Evolutionary conservation across 2,888 invertebrate species (phyloP), one percentile per base, ranked within the genome.

Genomic region (Drosophila flavopinicola): DNA sequence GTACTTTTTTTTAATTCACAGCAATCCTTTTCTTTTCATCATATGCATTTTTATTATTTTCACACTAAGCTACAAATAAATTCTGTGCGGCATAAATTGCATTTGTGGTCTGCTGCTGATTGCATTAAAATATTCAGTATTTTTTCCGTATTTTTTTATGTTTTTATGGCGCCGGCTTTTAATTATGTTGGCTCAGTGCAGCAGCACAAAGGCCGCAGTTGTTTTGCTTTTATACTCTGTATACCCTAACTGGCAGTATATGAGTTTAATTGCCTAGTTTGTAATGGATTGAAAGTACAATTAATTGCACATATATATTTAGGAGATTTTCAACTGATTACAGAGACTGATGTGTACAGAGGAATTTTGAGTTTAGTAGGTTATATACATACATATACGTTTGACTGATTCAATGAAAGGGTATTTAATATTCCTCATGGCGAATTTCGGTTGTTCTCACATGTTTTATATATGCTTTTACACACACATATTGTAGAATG

Each of bases 181-280:
- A 77, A 78, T 78, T 78, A 80, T 84, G 69, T 64, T 78, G 60
- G 48, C 48, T 47, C 44, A 54, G 33, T 56, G 39, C 39, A 32
- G 27, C 44, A 45, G n/a, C n/a, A 6, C 42, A 37, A 44, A 37
- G 29, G 11, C n/a, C 32, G 30, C 24, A 44, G 29, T 56, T 57
- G 30, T 53, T 56, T 53, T 44, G 30, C 35, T 29, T 39, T 20
- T 48, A 29, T 23, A 2, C 32, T 10, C 10, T 41, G n/a, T 32
- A 49, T 65, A 56, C 66, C 11, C 49, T 57, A 0, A 6, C 13
- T 6, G n/a, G 1, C 9, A 9, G 24, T 13, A 5, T 17, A 2
- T 1, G 1, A 5, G 10, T 7, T 29, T 23, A 10, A 29, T 23
- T 25, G 10, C 1, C 7, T 17, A 15, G 3, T 47, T 7, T n/a